Conservation (phyloP, 2,888 invertebrate genomes). For the Conchocele bisecta region DNA sequence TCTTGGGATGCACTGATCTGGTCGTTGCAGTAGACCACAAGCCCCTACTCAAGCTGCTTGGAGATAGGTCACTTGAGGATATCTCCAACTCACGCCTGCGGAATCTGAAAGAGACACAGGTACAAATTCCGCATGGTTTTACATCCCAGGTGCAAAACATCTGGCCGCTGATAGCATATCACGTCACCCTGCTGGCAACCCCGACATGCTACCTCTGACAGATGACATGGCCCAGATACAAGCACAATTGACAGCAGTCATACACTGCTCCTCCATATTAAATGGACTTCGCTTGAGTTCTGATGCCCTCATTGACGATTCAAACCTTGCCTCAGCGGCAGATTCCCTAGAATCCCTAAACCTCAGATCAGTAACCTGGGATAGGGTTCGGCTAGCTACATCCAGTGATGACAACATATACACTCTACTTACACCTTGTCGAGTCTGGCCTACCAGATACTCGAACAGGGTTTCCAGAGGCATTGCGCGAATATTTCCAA, state of each 20-base stretch:
- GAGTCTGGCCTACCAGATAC: too few species aligned
- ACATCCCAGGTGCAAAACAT: conserved; percentile 27
- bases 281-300: background rate
- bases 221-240: conserved; percentile 32
- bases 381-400: conserved; percentile 47
- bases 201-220: background rate
- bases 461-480: too few species aligned
- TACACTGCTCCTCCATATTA: background rate
- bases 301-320: background rate
- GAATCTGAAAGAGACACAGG: conserved; percentile 51
- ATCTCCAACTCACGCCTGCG: conserved; percentile 53
- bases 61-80: conserved; percentile 43
- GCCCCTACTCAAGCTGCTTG: conserved; percentile 46
- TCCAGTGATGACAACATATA: conserved; percentile 56
- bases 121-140: conserved; percentile 52
- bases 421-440: background rate
- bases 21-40: conserved; percentile 48
- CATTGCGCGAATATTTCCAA: too few species aligned
- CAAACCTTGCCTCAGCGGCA: background rate
- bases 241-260: background rate
- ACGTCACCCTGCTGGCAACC: conserved; percentile 39
- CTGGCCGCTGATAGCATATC: conserved; percentile 45
- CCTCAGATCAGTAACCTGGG: conserved; percentile 55
- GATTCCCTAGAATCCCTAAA: conserved; percentile 7
- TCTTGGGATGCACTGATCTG: conserved; percentile 36